Percentiles rank a stretch among this genome's conserved stretches.
Conservation (phyloP, 2,888 invertebrate genomes). For the Tachina grossa region DNA sequence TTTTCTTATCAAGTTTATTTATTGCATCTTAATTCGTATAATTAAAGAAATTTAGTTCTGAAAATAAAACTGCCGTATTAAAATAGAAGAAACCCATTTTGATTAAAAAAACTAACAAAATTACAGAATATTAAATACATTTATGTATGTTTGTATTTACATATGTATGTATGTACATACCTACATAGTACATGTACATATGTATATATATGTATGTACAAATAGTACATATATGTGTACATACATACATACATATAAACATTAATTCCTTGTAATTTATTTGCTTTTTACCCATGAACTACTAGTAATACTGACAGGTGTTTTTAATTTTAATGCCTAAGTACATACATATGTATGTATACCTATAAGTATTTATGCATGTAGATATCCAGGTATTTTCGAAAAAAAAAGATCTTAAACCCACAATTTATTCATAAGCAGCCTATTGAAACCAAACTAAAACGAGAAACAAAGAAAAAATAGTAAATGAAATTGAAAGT, state of each 20-base stretch:
- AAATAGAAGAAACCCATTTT: not conserved
- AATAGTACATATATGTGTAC: not conserved
- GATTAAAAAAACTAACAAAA: not conserved
- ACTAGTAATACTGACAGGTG: not conserved
- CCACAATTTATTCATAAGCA: not conserved
- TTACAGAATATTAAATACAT: no score
- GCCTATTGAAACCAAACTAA: constrained; percentile 25
- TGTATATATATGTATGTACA: not conserved
- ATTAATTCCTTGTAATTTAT: no score
- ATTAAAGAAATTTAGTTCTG: not conserved
- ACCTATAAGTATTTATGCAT: not conserved
- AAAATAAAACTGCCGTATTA: not conserved
- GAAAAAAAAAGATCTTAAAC: not conserved
- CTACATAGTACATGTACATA: no score
- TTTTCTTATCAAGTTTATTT: constrained; percentile 26
- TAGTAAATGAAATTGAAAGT: constrained; percentile 77
- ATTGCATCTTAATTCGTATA: constrained; percentile 1
- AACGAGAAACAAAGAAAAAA: constrained; percentile 46
- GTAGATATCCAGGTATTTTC: not conserved
- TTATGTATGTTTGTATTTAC: not conserved
- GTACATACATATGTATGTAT: not conserved
- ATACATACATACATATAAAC: not conserved
- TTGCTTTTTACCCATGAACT: not conserved
- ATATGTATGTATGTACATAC: not conserved
- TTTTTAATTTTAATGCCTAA: not conserved